These are phyloP conservation scores for Cranoglanis bouderius DNA, from an alignment of 2,113 vertebrate genomes.

Conservation along the genomic window DNA sequence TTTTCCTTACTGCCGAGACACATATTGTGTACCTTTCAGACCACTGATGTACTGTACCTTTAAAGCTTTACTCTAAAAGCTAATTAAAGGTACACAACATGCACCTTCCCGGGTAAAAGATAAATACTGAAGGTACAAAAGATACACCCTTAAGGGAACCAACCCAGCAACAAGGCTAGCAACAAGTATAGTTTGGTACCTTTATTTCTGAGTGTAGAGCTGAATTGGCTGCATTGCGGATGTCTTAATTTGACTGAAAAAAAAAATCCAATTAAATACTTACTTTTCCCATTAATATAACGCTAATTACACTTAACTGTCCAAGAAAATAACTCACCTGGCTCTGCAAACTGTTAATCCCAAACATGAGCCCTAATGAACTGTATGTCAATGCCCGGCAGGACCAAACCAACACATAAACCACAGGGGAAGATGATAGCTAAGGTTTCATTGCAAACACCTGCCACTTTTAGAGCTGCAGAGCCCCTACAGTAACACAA, in stretches of 20 bases:
- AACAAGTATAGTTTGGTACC: not conserved
- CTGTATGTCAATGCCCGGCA: conserved; percentile 31
- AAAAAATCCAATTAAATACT: not conserved
- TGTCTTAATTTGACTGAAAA: not conserved
- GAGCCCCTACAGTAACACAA: conserved; percentile 41
- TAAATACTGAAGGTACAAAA: not conserved
- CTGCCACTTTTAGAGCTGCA: conserved; percentile 46
- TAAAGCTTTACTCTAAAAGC: not conserved
- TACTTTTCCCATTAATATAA: not conserved
- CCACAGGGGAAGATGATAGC: conserved; percentile 29
- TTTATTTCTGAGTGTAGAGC: not conserved
- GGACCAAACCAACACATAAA: conserved; percentile 51
- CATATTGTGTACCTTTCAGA: not conserved
- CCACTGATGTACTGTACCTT: not conserved
- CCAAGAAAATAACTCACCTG: conserved; percentile 31
- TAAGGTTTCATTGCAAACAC: conserved; percentile 54
- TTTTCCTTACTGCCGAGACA: not conserved
- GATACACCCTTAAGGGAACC: not conserved
- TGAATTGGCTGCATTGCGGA: not conserved
- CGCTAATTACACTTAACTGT: not conserved
- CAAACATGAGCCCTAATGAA: not conserved
- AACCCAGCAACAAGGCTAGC: not conserved
- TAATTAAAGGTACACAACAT: not conserved
- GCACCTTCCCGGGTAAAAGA: not conserved
- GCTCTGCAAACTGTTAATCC: conserved; percentile 31